Evolutionary conservation across 2,113 vertebrate species (phyloP).

Genomic region (Heptranchias perlo): DNA sequence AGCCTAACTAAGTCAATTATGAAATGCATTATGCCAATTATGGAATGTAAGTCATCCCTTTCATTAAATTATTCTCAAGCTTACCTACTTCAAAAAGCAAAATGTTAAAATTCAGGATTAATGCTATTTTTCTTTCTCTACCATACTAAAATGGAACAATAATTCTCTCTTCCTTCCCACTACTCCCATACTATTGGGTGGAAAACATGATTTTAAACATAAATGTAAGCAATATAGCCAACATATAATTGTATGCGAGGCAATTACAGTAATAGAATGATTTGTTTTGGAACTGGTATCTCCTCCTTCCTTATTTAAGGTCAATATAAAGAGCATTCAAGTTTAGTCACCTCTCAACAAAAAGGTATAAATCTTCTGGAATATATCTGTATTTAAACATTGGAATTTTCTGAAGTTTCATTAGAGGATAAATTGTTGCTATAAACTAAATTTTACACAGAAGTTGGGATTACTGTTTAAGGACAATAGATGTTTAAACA

Average conservation of each 20-base stretch:
- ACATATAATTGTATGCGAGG: not conserved
- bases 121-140: not conserved
- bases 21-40: not conserved
- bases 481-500: not conserved
- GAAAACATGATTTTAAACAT: not conserved
- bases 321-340: not conserved
- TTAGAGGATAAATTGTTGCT: no score
- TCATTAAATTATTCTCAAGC: not conserved
- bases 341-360: not conserved
- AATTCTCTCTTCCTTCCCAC: not conserved
- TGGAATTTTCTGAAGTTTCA: not conserved
- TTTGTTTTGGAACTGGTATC: not conserved
- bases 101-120: not conserved
- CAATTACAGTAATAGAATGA: not conserved
- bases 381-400: not conserved
- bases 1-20: not conserved
- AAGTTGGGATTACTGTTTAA: not conserved
- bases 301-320: not conserved
- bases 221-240: not conserved
- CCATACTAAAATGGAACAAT: not conserved
- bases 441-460: not conserved
- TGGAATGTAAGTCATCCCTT: not conserved
- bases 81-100: not conserved
- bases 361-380: not conserved
- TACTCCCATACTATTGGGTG: not conserved